Evolutionary conservation across 2,888 invertebrate species (phyloP).

Genomic region (Brenthis hecate): DNA sequence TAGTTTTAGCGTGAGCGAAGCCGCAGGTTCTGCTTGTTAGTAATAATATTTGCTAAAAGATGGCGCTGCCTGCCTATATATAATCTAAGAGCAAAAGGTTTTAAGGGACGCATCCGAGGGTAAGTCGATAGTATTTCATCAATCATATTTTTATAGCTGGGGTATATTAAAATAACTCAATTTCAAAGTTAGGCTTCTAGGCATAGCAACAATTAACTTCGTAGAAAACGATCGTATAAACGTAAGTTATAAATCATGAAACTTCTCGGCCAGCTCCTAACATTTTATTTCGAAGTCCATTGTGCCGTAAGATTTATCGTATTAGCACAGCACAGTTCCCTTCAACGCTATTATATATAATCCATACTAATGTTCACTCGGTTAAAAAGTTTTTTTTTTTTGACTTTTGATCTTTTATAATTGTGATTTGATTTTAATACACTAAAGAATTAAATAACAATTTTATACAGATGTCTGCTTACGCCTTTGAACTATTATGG

Average conservation of each 20-base stretch:
- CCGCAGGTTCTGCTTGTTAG: too few species aligned
- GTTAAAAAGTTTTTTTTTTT: constrained; percentile 19
- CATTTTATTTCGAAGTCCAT: constrained; percentile 50
- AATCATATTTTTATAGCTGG: too few species aligned
- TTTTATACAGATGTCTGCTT: background rate
- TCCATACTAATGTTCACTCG: constrained; percentile 23
- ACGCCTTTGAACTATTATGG: too few species aligned
- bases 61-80: too few species aligned
- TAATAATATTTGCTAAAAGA: too few species aligned
- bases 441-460: background rate
- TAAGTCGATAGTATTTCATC: too few species aligned
- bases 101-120: too few species aligned
- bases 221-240: constrained; percentile 24
- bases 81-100: too few species aligned
- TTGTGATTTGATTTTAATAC: background rate
- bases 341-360: constrained; percentile 37
- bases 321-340: constrained; percentile 47
- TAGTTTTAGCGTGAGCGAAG: too few species aligned
- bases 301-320: constrained; percentile 51
- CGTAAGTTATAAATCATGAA: constrained; percentile 45
- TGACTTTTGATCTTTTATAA: constrained; percentile 14
- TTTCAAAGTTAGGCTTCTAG: background rate
- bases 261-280: constrained; percentile 46
- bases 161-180: background rate
- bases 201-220: constrained; percentile 3